Evolutionary conservation across 2,888 invertebrate genomes (phyloP).

Genomic region (Stenotaenia linearis): DNA sequence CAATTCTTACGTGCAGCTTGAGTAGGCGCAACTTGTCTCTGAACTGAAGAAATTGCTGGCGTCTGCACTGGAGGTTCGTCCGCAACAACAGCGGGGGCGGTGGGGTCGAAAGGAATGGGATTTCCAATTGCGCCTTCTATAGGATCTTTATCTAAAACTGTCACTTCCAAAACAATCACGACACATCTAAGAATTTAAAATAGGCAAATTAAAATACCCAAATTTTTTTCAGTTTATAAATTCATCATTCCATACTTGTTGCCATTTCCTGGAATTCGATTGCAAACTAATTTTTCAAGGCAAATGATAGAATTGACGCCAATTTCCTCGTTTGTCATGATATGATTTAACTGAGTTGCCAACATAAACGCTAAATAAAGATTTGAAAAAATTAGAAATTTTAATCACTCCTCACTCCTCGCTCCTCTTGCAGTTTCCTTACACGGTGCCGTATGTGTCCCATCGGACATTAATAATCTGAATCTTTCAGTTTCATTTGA

Average conservation of each 20-base stretch:
- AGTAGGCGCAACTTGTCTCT: no score
- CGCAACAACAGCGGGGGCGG: neutral
- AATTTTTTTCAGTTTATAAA: no score
- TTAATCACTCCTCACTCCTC: no score
- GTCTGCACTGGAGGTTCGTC: neutral
- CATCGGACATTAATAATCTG: neutral
- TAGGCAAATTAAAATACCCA: neutral
- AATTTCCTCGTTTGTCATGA: neutral
- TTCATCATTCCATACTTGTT: neutral
- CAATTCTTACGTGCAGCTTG: no score
- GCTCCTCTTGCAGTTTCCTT: neutral
- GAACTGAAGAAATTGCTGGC: neutral
- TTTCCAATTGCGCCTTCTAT: neutral
- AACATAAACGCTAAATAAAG: neutral
- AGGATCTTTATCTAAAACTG: neutral
- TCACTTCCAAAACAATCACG: neutral
- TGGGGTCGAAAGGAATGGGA: neutral
- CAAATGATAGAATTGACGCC: neutral
- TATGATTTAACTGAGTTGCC: neutral
- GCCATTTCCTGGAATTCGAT: neutral
- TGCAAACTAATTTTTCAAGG: neutral
- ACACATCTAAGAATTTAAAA: neutral
- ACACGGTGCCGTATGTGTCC: neutral
- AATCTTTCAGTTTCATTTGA: neutral
- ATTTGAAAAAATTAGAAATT: neutral